Evolutionary conservation across 2,888 invertebrate species (phyloP).

Genomic region (Coecobrya sp.): DNA sequence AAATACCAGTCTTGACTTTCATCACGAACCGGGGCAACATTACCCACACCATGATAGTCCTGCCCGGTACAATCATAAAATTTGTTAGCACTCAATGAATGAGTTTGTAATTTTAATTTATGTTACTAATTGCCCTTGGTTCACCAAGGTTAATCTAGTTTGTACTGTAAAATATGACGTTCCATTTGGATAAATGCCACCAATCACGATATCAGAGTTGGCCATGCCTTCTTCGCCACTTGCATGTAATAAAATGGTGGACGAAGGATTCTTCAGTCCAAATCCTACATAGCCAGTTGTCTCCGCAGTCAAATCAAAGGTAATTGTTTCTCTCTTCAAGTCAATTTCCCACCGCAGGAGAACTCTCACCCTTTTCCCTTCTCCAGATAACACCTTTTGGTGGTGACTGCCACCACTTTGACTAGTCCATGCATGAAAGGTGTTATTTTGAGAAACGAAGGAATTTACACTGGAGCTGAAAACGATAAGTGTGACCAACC

Average conservation of each 20-base stretch:
- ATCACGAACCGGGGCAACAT: slow-evolving; percentile 20
- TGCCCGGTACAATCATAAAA: neutral
- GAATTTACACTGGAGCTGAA: no score
- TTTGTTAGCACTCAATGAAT: neutral
- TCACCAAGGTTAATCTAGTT: neutral
- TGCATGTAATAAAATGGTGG: neutral
- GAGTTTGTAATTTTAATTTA: neutral
- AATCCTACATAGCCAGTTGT: slow-evolving; percentile 84
- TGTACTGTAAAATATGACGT: slow-evolving; percentile 82
- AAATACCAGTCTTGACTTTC: slow-evolving; percentile 24
- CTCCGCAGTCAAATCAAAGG: slow-evolving; percentile 79
- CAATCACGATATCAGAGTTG: slow-evolving; percentile 81
- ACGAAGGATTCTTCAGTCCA: slow-evolving; percentile 70
- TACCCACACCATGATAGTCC: neutral
- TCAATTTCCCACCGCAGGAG: slow-evolving; percentile 82
- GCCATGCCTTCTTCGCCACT: slow-evolving; percentile 79
- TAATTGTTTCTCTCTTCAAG: slow-evolving; percentile 74
- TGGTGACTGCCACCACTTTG: slow-evolving; percentile 65
- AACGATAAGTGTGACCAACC: no score
- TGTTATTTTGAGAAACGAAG: no score
- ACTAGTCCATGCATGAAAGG: no score
- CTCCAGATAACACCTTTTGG: slow-evolving; percentile 51
- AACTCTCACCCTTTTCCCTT: slow-evolving; percentile 75
- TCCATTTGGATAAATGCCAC: slow-evolving; percentile 83
- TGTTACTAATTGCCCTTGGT: neutral